Evolutionary conservation across 2,797 vertebrate genomes (phyloP), one percentile per base, ranked within the genome.

Genomic region (Malacoctenus gilli): DNA sequence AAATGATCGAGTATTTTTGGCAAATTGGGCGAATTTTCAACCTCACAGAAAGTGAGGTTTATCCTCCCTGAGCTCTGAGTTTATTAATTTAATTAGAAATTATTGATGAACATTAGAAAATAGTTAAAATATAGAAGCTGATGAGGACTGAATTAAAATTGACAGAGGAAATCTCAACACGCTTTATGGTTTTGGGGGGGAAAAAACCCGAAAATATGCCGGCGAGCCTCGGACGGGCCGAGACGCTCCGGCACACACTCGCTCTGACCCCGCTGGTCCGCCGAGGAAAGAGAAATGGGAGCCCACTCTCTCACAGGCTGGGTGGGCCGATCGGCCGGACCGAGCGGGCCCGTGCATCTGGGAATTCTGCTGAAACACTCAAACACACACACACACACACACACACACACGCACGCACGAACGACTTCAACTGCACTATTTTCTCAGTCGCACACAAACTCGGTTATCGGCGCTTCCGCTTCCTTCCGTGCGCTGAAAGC

Each of bases 251-350:
- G 65, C 43, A 52, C 55, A 42, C 48, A 49, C 8, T 51, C 54
- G 55, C 49, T 44, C 38, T 66, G 79, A 80, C 77, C 78, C 76
- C 69, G 70, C 59, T 13, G 72, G 75, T 79, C 75, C 47, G 3
- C 61, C 53, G 82, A 83, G 79, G 55, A 63, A 83, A 83, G 85
- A 85, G 66, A 87, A 86, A 91, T 88, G 84, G 83, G 84, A 75
- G 73, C 71, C 68, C 71, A 69, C 72, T 83, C 83, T 82, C 83
- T 86, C 68, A 80, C 86, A 72, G 81, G 66, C 83, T 92, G 91
- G 91, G 91, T 93, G 92, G 91, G 89, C 91, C 58, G 80, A 50
- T 90, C 89, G 83, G 81, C 84, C 83, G 80, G 80, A 81, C 76
- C 35, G 57, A 48, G 54, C 34, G 47, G 82, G 73, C 43, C 78